Evolutionary conservation across 1,140 invertebrate species (phyloP).

Genomic region (Fopius arisanus): DNA sequence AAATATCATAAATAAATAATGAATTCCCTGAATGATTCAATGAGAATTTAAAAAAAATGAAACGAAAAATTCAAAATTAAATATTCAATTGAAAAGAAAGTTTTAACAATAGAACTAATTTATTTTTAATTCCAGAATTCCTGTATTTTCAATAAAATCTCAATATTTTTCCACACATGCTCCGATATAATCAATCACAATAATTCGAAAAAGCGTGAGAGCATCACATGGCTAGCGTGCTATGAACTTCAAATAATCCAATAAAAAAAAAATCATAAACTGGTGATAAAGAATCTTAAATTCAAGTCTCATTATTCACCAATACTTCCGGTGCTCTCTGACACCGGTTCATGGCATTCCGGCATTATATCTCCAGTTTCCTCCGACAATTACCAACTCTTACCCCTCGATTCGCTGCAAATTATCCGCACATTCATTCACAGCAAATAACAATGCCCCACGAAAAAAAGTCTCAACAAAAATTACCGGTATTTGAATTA

Average conservation of each 20-base stretch:
- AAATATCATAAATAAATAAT: too few species aligned
- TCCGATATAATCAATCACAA: neutral
- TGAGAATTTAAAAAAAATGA: too few species aligned
- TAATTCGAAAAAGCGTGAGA: neutral
- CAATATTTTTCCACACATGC: too few species aligned
- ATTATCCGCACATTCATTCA: conserved; percentile 32
- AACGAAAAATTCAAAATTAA: too few species aligned
- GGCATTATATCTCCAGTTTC: conserved; percentile 34
- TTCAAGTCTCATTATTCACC: conserved; percentile 37
- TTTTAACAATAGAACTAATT: too few species aligned
- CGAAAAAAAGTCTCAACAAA: neutral
- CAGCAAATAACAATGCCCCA: neutral
- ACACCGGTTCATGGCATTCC: conserved; percentile 37
- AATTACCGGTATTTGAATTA: too few species aligned
- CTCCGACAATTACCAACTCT: conserved; percentile 9
- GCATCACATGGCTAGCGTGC: neutral
- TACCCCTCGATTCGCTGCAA: conserved; percentile 27
- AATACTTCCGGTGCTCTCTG: conserved; percentile 37
- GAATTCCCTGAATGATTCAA: too few species aligned
- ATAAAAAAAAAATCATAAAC: neutral
- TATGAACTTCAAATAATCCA: neutral
- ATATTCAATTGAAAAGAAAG: too few species aligned
- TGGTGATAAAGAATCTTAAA: neutral
- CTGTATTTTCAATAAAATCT: too few species aligned
- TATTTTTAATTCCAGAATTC: too few species aligned